Evolutionary conservation across 2,113 vertebrate genomes (phyloP), one percentile per base, ranked within the genome.

Genomic region (Girardinichthys multiradiatus): DNA sequence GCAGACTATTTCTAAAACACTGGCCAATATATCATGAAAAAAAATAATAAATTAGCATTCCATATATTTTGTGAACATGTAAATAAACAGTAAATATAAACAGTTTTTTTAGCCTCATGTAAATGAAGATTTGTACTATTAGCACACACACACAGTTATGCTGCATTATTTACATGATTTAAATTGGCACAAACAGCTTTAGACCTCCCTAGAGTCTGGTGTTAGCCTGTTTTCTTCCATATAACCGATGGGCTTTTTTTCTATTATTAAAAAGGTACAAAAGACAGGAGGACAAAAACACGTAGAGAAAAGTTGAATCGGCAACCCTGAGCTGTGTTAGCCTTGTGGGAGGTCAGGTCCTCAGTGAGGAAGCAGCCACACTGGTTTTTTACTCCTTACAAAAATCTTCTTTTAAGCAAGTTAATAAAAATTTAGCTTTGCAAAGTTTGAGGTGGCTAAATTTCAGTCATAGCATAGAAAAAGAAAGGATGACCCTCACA

Each of bases 301-400:
- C 17, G n/a, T 0, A 24, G 48, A 74, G 2, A n/a, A 76, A 77
- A 13, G 29, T 24, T 4, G 74, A 48, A 62, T 26, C 6, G 31
- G 8, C 35, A 42, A 65, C 11, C 66, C 42, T 1, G 0, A 9
- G 11, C 33, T 69, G 39, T 62, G 19, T 4, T n/a, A 69, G 28
- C 30, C 62, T 72, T 58, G 69, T 60, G 57, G 64, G 70, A 74
- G 68, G 63, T 70, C 48, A n/a, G 21, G 9, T 54, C 48, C 48
- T 54, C 21, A 54, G 48, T 54, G 48, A 17, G 17, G 15, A 45
- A 5, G 9, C 21, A n/a, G 48, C 48, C 48, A 5, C 21, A 24
- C 24, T 24, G 21, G 21, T n/a, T 51, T 4, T 24, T 51, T 7
- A 9, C 48, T 24, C 48, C 24, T 54, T n/a, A 54, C 48, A n/a